Conservation (phyloP, 2,888 invertebrate species). For the Eristalis tenax region DNA sequence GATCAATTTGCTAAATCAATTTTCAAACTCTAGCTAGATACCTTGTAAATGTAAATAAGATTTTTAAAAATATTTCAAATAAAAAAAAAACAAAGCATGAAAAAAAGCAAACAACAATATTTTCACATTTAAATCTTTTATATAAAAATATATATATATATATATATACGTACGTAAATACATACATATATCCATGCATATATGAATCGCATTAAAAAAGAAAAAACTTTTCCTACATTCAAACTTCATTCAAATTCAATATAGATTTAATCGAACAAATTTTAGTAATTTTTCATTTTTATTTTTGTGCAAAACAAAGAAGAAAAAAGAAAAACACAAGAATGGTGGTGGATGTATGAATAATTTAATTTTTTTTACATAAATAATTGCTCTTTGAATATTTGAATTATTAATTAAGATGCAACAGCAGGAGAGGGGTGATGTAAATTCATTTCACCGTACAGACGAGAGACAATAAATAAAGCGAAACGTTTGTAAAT, state of each 20-base stretch:
- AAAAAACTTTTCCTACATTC: constrained; percentile 63
- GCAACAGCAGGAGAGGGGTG: not conserved
- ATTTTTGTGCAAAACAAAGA: constrained; percentile 42
- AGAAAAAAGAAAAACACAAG: constrained; percentile 2
- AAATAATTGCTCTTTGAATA: constrained; percentile 67
- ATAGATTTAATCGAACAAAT: constrained; percentile 40
- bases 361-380: constrained; percentile 44
- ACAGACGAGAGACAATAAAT: constrained; percentile 52
- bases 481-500: constrained; percentile 45
- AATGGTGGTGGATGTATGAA: constrained; percentile 36
- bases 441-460: not conserved
- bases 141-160: not conserved
- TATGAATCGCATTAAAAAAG: constrained; percentile 37
- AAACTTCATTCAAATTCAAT: constrained; percentile 49
- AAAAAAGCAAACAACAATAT: constrained; percentile 29
- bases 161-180: constrained; percentile 45
- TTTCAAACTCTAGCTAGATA: constrained; percentile 58
- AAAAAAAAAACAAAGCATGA: constrained; percentile 1
- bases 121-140: constrained; percentile 70
- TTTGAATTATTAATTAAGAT: constrained; percentile 12
- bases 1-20: constrained; percentile 61
- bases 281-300: constrained; percentile 29
- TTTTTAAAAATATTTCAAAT: constrained; percentile 46
- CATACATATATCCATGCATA: constrained; percentile 4
- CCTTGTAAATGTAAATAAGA: constrained; percentile 67